Evolutionary conservation across 2,888 invertebrate genomes (phyloP).

Genomic region (Sisyra terminalis): DNA sequence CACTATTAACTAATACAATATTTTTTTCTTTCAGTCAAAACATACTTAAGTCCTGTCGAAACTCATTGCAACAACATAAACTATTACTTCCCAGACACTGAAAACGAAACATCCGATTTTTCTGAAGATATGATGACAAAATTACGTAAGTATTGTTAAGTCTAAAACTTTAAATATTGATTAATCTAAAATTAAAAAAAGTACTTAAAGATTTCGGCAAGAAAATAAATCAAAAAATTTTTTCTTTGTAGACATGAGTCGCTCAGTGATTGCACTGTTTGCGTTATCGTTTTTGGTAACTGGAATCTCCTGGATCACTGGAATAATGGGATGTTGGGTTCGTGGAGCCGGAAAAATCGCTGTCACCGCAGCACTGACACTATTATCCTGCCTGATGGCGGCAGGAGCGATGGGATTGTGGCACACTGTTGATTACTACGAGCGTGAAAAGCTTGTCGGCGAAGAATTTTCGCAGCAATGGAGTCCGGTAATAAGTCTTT

Average conservation of each 20-base stretch:
- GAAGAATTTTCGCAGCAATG: slow-evolving; percentile 87
- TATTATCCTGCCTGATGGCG: slow-evolving; percentile 71
- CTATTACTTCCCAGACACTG: slow-evolving; percentile 83
- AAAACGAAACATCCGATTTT: slow-evolving; percentile 62
- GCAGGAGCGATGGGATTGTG: slow-evolving; percentile 92
- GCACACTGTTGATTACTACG: slow-evolving; percentile 93
- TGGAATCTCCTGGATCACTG: slow-evolving; percentile 89
- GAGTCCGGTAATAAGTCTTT: slow-evolving; percentile 63
- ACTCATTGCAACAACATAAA: slow-evolving; percentile 90
- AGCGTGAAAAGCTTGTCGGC: slow-evolving; percentile 84
- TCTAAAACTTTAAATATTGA: too few species aligned
- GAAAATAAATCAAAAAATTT: too few species aligned
- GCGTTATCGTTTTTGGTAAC: slow-evolving; percentile 83
- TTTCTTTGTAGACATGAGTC: slow-evolving; percentile 54
- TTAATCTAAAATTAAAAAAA: too few species aligned
- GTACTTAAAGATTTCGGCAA: too few species aligned
- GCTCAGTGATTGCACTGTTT: slow-evolving; percentile 86
- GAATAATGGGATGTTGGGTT: slow-evolving; percentile 93
- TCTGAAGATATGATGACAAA: slow-evolving; percentile 74
- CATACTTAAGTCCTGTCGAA: slow-evolving; percentile 82
- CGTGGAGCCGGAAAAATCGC: slow-evolving; percentile 87
- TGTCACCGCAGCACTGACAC: slow-evolving; percentile 80
- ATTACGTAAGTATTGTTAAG: slow-evolving; percentile 40
- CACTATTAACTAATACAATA: slow-evolving; percentile 6
- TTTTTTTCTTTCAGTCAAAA: slow-evolving; percentile 50